Percentiles rank a stretch among this genome's conserved stretches.
Conservation (phyloP, 2,113 vertebrate genomes). For the Galbula dea region DNA sequence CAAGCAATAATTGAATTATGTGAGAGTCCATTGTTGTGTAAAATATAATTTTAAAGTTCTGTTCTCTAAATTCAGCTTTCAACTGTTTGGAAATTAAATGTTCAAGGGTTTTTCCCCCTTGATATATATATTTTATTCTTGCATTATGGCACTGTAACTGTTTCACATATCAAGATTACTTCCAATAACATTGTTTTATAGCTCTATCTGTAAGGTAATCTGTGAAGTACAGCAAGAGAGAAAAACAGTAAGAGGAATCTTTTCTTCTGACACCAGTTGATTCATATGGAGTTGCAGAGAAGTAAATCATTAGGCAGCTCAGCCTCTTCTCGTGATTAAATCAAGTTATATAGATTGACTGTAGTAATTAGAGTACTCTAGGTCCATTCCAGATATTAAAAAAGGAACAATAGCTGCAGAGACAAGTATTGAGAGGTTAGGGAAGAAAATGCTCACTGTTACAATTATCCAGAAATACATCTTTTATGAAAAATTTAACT, state of each 20-base stretch:
- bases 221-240: not conserved
- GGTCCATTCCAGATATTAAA: not conserved
- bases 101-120: not conserved
- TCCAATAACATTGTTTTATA: not conserved
- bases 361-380: not conserved
- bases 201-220: not conserved
- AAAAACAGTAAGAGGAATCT: not conserved
- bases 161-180: not conserved
- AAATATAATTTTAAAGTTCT: not conserved
- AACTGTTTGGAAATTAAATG: not conserved
- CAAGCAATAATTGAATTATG: not conserved
- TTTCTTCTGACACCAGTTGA: not conserved
- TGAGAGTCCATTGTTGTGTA: not conserved
- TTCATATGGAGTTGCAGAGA: not conserved
- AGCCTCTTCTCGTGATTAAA: not conserved
- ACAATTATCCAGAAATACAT: not conserved
- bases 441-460: not conserved
- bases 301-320: not conserved
- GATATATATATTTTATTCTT: not conserved
- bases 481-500: not conserved
- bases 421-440: not conserved
- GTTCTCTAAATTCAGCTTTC: not conserved
- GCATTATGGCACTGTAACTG: not conserved
- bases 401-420: not conserved
- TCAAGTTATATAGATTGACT: not conserved